Percentiles rank a stretch among this genome's conserved stretches.
These are phyloP conservation scores for Morone saxatilis DNA, from an alignment of 2,113 vertebrate species.

Conservation along the genomic window DNA sequence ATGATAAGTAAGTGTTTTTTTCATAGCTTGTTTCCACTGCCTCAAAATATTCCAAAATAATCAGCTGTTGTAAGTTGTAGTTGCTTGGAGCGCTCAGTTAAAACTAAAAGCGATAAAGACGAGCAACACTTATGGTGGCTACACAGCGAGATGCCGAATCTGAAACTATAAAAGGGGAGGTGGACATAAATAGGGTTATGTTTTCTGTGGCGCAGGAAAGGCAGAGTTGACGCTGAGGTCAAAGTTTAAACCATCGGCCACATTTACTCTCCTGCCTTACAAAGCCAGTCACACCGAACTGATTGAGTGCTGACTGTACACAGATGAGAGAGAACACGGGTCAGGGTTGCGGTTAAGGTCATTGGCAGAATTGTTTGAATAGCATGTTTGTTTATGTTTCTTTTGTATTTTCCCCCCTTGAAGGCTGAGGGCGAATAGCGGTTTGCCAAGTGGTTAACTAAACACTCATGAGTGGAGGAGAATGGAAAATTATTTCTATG, in stretches of 20 bases:
- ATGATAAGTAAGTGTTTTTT: neutral
- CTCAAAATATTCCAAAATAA: neutral
- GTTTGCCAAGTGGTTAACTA: neutral
- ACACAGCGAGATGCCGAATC: neutral
- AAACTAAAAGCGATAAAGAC: neutral
- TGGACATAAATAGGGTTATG: neutral
- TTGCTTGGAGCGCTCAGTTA: neutral
- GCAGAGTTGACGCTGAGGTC: neutral
- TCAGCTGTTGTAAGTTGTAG: neutral
- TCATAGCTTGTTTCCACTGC: neutral
- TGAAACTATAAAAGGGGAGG: neutral
- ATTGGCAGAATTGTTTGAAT: slow-evolving; percentile 28
- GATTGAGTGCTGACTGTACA: neutral
- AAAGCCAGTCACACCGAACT: neutral
- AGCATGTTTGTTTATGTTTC: slow-evolving; percentile 33
- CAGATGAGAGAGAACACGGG: neutral
- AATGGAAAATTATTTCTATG: neutral
- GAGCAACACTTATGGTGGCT: neutral
- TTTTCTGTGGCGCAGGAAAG: neutral
- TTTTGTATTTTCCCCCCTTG: slow-evolving; percentile 29
- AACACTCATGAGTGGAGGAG: neutral
- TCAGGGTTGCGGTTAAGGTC: slow-evolving; percentile 25
- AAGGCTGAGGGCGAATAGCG: neutral
- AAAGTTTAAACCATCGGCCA: neutral
- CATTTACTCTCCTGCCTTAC: neutral